Conservation (phyloP, 2,113 vertebrate genomes). For the Camelus bactrianus region DNA sequence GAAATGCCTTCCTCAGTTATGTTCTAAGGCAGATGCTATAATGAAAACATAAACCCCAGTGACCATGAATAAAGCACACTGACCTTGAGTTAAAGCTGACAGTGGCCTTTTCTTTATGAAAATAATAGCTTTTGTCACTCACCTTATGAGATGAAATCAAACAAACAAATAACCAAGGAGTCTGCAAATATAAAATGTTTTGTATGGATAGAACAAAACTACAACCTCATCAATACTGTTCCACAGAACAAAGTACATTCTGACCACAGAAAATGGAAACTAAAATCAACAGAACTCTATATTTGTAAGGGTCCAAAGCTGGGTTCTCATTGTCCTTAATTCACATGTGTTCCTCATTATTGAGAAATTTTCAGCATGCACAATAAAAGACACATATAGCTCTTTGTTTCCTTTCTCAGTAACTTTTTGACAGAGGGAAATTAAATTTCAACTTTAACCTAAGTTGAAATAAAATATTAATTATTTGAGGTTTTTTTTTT, state of each 20-base stretch:
- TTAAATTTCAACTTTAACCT: constrained; percentile 57
- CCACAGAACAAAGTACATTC: constrained; percentile 32
- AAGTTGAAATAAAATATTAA: constrained; percentile 6
- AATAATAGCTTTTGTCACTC: constrained; percentile 72
- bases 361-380: not conserved
- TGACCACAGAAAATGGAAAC: constrained; percentile 30
- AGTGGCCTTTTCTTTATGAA: constrained; percentile 64
- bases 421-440: constrained; percentile 47
- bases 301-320: not conserved
- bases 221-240: not conserved
- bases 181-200: constrained; percentile 50
- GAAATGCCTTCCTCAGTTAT: constrained; percentile 30
- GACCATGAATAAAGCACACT: constrained; percentile 37
- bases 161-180: constrained; percentile 56
- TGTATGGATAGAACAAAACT: constrained; percentile 36
- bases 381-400: not conserved
- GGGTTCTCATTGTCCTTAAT: not conserved
- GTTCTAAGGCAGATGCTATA: constrained; percentile 4
- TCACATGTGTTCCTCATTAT: not conserved
- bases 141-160: constrained; percentile 62
- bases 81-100: constrained; percentile 67
- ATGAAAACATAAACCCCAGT: constrained; percentile 50
- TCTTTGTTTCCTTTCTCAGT: not conserved
- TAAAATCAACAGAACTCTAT: not conserved
- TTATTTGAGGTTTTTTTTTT: constrained; percentile 22